Percentiles rank a stretch among this genome's conserved stretches.
These are phyloP conservation scores for Drosophila conformis DNA, from an alignment of 2,888 invertebrate species.

Conservation along the genomic window DNA sequence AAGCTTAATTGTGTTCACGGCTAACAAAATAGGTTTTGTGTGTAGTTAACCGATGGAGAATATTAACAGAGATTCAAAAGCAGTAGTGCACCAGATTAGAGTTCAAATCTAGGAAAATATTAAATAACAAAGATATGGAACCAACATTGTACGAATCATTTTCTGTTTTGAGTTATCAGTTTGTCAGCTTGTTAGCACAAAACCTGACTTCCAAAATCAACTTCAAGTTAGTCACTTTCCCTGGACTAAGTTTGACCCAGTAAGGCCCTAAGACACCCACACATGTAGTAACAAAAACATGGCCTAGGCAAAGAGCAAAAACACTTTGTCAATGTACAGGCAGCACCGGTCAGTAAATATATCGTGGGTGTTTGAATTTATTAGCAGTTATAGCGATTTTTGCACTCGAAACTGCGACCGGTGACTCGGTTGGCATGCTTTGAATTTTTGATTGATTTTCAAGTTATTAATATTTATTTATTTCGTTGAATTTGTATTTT, in stretches of 20 bases:
- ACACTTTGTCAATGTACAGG: constrained; percentile 39
- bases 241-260: constrained; percentile 31
- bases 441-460: constrained; percentile 77
- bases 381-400: constrained; percentile 67
- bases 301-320: constrained; percentile 30
- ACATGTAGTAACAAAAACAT: constrained; percentile 17
- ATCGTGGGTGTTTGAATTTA: constrained; percentile 75
- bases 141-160: not conserved
- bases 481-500: constrained; percentile 34
- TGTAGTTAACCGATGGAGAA: not conserved
- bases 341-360: constrained; percentile 14
- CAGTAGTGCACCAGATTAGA: not conserved
- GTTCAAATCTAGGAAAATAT: not conserved
- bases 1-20: constrained; percentile 7
- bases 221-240: not conserved
- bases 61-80: not conserved
- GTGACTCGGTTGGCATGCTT: constrained; percentile 49
- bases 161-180: not conserved
- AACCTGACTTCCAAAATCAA: not conserved
- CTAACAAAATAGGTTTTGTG: not conserved
- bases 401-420: constrained; percentile 47
- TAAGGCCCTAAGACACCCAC: constrained; percentile 25
- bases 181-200: not conserved
- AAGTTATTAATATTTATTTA: constrained; percentile 71
- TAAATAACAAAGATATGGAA: not conserved